Percentiles rank a stretch among this genome's conserved stretches.
phyloP scores from a whole-genome alignment of 2,113 vertebrate species.

The Oryzias woworae region DNA sequence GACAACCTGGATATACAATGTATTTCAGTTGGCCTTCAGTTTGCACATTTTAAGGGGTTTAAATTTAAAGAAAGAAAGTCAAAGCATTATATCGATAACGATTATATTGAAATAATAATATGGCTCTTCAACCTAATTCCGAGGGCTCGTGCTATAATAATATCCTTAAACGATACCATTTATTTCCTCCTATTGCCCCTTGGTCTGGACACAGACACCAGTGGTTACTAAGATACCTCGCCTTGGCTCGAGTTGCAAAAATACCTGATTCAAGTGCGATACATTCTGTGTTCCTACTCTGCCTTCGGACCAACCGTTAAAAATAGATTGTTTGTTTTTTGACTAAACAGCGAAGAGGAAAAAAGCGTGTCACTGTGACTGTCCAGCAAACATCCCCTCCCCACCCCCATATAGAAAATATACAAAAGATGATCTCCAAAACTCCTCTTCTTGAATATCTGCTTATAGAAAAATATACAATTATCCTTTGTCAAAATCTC shows the following conservation, averaged over 20 bases:
- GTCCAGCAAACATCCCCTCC: constrained; percentile 57
- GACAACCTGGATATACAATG: no score
- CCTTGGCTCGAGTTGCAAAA: constrained; percentile 43
- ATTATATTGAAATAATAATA: no score
- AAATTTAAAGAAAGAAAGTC: no score
- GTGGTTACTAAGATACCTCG: constrained; percentile 49
- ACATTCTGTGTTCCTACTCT: constrained; percentile 61
- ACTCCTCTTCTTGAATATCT: constrained; percentile 61
- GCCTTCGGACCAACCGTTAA: constrained; percentile 34
- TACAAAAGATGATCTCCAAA: constrained; percentile 81
- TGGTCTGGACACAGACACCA: constrained; percentile 9
- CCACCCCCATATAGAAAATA: constrained; percentile 77
- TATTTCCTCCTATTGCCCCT: constrained; percentile 15
- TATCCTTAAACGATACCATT: constrained; percentile 61
- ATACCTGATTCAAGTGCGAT: constrained; percentile 70
- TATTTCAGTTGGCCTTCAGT: no score
- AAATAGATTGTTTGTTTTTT: constrained; percentile 49
- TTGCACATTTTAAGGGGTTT: no score
- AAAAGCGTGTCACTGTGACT: constrained; percentile 55
- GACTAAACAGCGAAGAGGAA: constrained; percentile 52
- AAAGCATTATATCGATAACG: no score
- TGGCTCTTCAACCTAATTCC: no score
- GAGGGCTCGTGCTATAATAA: constrained; percentile 5
- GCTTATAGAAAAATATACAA: constrained; percentile 84
- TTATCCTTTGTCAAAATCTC: constrained; percentile 79